Percentiles rank a stretch among this genome's conserved stretches.
phyloP scores from a whole-genome alignment of 2,888 invertebrate genomes.

The Cotesia congregata region DNA sequence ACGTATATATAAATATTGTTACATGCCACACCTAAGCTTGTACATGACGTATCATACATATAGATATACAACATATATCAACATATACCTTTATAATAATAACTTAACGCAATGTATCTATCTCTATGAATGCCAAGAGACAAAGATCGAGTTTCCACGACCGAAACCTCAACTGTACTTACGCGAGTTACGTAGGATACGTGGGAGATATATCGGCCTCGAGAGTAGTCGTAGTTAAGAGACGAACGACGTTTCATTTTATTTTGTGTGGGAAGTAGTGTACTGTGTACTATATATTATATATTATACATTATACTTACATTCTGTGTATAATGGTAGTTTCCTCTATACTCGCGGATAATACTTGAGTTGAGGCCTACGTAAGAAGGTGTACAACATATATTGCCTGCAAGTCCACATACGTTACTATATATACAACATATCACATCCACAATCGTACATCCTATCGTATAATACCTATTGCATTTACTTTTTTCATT shows the following conservation, averaged over 20 bases:
- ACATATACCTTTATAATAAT: neutral
- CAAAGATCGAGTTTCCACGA: constrained; percentile 39
- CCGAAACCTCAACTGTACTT: constrained; percentile 34
- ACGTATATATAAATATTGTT: neutral
- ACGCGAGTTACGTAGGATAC: constrained; percentile 19
- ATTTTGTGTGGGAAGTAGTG: constrained; percentile 36
- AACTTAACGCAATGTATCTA: neutral
- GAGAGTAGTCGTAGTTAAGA: constrained; percentile 13
- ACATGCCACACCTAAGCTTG: constrained; percentile 14
- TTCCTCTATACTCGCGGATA: neutral
- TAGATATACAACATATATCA: neutral
- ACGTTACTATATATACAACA: neutral
- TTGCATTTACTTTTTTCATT: neutral
- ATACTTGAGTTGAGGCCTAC: neutral
- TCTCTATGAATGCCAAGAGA: constrained; percentile 26
- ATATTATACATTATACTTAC: neutral
- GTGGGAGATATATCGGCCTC: constrained; percentile 35
- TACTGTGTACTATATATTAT: constrained; percentile 14
- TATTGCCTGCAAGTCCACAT: neutral
- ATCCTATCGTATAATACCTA: neutral
- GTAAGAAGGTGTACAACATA: neutral
- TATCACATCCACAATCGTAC: too few species aligned
- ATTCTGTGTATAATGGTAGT: neutral
- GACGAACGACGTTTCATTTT: constrained; percentile 10
- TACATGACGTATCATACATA: constrained; percentile 1